phyloP scores from a whole-genome alignment of 2,888 invertebrate species.

The Parnassius orleans region DNA sequence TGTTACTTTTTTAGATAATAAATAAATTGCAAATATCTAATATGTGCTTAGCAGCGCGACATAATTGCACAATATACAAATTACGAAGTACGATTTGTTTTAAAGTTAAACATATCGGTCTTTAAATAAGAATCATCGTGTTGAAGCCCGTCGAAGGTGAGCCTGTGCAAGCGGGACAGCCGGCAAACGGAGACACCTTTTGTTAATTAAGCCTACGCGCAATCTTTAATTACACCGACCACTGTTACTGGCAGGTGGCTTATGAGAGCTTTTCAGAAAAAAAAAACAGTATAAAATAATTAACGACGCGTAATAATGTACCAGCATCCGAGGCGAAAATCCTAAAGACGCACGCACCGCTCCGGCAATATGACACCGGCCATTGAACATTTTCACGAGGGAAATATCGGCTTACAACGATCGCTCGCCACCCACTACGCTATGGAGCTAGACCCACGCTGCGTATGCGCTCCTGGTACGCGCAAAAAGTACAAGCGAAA shows the following conservation, averaged over 20 bases:
- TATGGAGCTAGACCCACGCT: constrained; percentile 41
- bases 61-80: too few species aligned
- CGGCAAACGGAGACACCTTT: constrained; percentile 42
- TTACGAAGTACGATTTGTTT: constrained; percentile 31
- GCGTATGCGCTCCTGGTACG: constrained; percentile 47
- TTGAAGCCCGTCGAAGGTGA: constrained; percentile 55
- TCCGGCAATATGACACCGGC: constrained; percentile 69
- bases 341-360: constrained; percentile 68
- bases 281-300: constrained; percentile 72
- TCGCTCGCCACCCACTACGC: constrained; percentile 70
- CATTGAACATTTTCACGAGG: constrained; percentile 76
- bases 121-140: constrained; percentile 32
- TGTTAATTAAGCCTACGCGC: constrained; percentile 48
- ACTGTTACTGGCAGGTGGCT: constrained; percentile 65
- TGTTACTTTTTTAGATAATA: too few species aligned
- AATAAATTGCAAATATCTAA: too few species aligned
- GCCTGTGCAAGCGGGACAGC: constrained; percentile 45
- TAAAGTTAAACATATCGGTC: constrained; percentile 31
- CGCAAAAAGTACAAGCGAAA: constrained; percentile 21
- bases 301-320: constrained; percentile 79
- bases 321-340: constrained; percentile 78
- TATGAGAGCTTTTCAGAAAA: constrained; percentile 57
- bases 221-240: constrained; percentile 69
- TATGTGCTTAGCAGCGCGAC: too few species aligned
- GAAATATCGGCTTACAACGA: constrained; percentile 74